Conservation (phyloP, 1,140 invertebrate genomes). For the Heliothis subflexa region DNA sequence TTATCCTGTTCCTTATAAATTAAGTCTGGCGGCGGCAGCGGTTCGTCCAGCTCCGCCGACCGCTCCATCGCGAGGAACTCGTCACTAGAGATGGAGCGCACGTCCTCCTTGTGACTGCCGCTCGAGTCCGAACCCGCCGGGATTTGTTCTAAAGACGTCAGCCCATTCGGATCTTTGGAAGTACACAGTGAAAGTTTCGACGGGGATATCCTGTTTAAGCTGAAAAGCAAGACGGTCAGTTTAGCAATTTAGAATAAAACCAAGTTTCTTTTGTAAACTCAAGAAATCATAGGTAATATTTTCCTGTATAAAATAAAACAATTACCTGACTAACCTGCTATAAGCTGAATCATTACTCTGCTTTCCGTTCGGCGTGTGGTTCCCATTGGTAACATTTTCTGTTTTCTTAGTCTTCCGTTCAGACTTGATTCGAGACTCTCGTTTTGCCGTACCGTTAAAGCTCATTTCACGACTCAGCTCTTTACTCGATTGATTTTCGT, state of each 20-base stretch:
- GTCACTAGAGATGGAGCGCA: slow-evolving; percentile 76
- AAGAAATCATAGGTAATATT: background rate
- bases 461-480: slow-evolving; percentile 49
- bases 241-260: background rate
- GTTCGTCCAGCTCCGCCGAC: slow-evolving; percentile 72
- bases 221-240: slow-evolving; percentile 54
- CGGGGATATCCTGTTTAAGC: slow-evolving; percentile 81
- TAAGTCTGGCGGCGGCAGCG: slow-evolving; percentile 55
- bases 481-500: slow-evolving; percentile 66
- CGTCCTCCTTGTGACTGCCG: slow-evolving; percentile 75
- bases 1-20: slow-evolving; percentile 60
- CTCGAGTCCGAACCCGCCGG: slow-evolving; percentile 74
- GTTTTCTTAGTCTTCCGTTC: slow-evolving; percentile 68
- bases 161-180: slow-evolving; percentile 71
- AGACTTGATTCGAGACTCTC: slow-evolving; percentile 66
- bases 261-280: no score
- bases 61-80: slow-evolving; percentile 82
- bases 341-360: slow-evolving; percentile 83
- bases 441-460: slow-evolving; percentile 69
- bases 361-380: slow-evolving; percentile 76
- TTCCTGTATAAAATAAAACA: slow-evolving; percentile 35
- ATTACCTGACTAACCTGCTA: slow-evolving; percentile 86
- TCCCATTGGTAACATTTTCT: slow-evolving; percentile 69
- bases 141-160: slow-evolving; percentile 65
- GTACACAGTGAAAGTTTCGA: slow-evolving; percentile 80